Evolutionary conservation across 2,888 invertebrate genomes (phyloP).

Genomic region (Tyria jacobaeae): DNA sequence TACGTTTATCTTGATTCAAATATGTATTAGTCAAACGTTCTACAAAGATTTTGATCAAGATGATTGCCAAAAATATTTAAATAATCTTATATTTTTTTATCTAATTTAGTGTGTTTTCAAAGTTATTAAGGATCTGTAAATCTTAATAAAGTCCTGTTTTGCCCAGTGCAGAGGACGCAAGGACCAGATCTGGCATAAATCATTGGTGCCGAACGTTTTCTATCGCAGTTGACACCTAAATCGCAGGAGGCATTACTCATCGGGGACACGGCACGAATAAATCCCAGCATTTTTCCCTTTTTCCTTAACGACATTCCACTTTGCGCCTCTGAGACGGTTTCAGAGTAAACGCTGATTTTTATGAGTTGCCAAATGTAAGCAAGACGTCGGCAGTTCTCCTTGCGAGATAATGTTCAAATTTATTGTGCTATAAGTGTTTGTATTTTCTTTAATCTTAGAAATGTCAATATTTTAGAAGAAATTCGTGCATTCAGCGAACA

Average conservation of each 20-base stretch:
- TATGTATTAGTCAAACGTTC: no score
- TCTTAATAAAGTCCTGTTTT: conserved; percentile 43
- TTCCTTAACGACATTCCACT: conserved; percentile 57
- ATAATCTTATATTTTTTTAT: neutral
- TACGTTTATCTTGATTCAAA: no score
- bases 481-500: neutral
- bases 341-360: conserved; percentile 49
- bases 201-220: conserved; percentile 54
- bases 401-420: conserved; percentile 38
- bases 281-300: conserved; percentile 57
- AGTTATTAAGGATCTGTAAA: conserved; percentile 30
- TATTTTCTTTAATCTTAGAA: conserved; percentile 18
- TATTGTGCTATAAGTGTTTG: conserved; percentile 35
- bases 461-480: neutral
- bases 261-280: conserved; percentile 61
- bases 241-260: conserved; percentile 71
- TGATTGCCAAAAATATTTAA: neutral
- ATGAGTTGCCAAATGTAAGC: conserved; percentile 48
- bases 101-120: conserved; percentile 20
- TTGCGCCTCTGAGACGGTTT: conserved; percentile 48
- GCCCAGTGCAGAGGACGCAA: conserved; percentile 42
- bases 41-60: neutral
- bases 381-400: conserved; percentile 36
- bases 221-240: conserved; percentile 61
- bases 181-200: conserved; percentile 48